phyloP scores from a whole-genome alignment of 2,113 vertebrate genomes.

The Tiliqua scincoides region DNA sequence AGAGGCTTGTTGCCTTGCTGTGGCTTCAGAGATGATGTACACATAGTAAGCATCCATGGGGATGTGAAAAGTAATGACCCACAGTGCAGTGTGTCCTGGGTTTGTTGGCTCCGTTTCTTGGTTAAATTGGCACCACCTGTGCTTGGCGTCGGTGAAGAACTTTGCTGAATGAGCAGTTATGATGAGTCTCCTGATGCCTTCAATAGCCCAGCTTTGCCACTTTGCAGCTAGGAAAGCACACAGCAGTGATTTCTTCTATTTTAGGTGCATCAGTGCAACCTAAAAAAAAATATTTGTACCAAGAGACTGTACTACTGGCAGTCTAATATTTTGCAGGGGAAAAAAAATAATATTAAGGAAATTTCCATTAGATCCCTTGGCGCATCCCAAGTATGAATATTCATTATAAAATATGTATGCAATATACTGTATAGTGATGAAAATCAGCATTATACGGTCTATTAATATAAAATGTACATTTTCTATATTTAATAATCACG shows the following conservation, averaged over 20 bases:
- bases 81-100: not conserved
- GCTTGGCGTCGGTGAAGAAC: constrained; percentile 35
- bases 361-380: constrained; percentile 58
- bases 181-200: not conserved
- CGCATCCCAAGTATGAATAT: not conserved
- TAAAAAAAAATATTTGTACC: constrained; percentile 56
- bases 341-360: constrained; percentile 33
- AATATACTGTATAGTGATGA: too few species aligned
- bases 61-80: not conserved
- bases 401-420: not conserved
- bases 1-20: not conserved
- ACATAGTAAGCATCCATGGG: not conserved
- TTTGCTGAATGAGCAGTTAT: constrained; percentile 43
- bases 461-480: not conserved
- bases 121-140: not conserved
- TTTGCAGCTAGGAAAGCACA: constrained; percentile 40
- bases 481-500: not conserved
- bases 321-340: constrained; percentile 60
- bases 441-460: too few species aligned
- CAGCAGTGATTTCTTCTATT: constrained; percentile 60
- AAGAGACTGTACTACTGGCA: constrained; percentile 58
- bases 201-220: constrained; percentile 35
- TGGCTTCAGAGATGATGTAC: not conserved
- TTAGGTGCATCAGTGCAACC: constrained; percentile 51
- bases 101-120: not conserved